phyloP scores from a whole-genome alignment of 2,797 vertebrate species.

The Ctenopoma kingsleyae region DNA sequence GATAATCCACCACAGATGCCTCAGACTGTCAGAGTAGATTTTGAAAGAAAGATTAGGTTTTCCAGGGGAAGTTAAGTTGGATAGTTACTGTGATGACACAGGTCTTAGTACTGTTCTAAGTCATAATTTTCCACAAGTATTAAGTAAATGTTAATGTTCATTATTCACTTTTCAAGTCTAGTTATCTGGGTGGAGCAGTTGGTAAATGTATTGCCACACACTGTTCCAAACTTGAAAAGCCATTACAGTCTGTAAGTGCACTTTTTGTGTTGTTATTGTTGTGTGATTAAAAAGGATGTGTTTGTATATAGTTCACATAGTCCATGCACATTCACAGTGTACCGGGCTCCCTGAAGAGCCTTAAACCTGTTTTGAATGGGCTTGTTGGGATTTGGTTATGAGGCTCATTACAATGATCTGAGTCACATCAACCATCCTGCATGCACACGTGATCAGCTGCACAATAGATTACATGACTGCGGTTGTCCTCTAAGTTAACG shows the following conservation, averaged over 20 bases:
- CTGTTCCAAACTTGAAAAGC: slow-evolving; percentile 1
- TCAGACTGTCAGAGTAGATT: neutral
- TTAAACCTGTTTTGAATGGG: slow-evolving; percentile 48
- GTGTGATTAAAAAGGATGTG: neutral
- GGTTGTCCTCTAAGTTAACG: slow-evolving; percentile 2
- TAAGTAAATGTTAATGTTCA: slow-evolving; percentile 17
- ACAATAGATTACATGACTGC: neutral
- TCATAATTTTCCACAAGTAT: slow-evolving; percentile 14
- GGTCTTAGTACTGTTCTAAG: slow-evolving; percentile 39
- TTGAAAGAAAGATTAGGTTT: neutral
- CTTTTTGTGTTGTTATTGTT: neutral
- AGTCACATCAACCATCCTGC: neutral
- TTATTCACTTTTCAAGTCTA: neutral
- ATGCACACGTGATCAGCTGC: neutral
- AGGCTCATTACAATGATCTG: neutral
- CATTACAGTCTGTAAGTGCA: neutral
- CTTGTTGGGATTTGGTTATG: slow-evolving; percentile 39
- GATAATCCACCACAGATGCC: neutral
- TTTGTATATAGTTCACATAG: slow-evolving; percentile 26
- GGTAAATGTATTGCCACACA: neutral
- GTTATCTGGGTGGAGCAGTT: neutral
- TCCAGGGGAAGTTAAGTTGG: neutral
- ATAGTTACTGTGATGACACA: slow-evolving; percentile 1
- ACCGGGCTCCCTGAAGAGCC: neutral
- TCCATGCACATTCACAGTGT: slow-evolving; percentile 38